Conservation (phyloP, 2,113 vertebrate species). For the Deroptyus accipitrinus region DNA sequence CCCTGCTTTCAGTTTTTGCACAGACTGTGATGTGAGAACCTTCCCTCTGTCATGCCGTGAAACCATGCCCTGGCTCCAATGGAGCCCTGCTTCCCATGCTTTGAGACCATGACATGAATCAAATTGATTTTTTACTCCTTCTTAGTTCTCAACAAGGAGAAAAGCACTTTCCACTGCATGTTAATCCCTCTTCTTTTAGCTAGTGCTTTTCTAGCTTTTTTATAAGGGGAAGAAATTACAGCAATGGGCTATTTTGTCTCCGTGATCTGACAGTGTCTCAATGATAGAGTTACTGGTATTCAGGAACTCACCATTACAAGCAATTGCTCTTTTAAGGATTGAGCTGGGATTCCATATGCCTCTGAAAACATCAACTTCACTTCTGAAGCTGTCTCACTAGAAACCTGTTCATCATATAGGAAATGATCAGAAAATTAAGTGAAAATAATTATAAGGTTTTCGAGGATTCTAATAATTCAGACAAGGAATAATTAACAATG, state of each 20-base stretch:
- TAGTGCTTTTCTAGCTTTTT: background rate
- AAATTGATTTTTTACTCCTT: background rate
- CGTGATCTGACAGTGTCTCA: background rate
- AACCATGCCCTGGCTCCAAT: background rate
- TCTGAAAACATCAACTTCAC: background rate
- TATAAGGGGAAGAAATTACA: background rate
- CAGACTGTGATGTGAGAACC: background rate
- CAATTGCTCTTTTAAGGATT: background rate
- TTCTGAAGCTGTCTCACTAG: background rate
- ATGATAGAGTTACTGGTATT: background rate
- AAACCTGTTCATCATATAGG: background rate
- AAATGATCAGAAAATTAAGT: background rate
- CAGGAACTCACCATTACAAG: background rate
- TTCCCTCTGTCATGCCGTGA: fast-evolving
- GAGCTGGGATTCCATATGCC: background rate
- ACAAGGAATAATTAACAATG: background rate
- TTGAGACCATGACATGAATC: background rate
- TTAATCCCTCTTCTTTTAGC: background rate
- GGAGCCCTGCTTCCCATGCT: fast-evolving
- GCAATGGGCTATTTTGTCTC: background rate
- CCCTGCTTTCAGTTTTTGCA: background rate
- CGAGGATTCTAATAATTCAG: background rate
- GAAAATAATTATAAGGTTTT: background rate
- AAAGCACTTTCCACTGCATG: background rate
- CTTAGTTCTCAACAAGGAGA: background rate